phyloP scores from a whole-genome alignment of 1,140 invertebrate genomes.

The Mycetomoellerius zeteki region DNA sequence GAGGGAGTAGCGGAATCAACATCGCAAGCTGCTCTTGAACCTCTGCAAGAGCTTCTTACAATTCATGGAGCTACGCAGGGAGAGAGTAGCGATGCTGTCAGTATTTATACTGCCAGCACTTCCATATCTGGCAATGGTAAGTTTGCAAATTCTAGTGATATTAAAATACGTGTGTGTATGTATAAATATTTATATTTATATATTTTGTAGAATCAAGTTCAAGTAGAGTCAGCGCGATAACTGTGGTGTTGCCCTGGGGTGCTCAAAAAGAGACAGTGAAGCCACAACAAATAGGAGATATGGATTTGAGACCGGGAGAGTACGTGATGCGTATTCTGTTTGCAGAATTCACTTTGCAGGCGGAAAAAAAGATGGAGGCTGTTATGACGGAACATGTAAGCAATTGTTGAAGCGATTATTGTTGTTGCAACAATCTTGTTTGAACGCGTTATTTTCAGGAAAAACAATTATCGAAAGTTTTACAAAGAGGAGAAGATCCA shows the following conservation, averaged over 20 bases:
- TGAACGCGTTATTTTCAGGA: constrained; percentile 88
- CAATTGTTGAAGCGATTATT: constrained; percentile 45
- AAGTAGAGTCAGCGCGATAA: constrained; percentile 84
- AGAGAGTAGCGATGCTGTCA: constrained; percentile 84
- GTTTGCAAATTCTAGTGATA: constrained; percentile 25
- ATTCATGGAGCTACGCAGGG: constrained; percentile 81
- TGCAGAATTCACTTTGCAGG: constrained; percentile 96
- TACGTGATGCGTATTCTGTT: constrained; percentile 98
- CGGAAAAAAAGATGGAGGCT: constrained; percentile 97
- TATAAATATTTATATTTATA: background rate
- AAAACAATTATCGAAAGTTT: constrained; percentile 95
- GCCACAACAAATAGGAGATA: constrained; percentile 88
- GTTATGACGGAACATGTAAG: constrained; percentile 96
- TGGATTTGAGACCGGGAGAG: constrained; percentile 94
- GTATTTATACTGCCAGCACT: constrained; percentile 84
- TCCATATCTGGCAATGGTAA: constrained; percentile 85
- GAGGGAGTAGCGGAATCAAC: constrained; percentile 79
- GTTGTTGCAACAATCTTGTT: background rate
- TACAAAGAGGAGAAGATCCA: constrained; percentile 97
- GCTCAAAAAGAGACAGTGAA: constrained; percentile 91
- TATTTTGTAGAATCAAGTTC: constrained; percentile 82
- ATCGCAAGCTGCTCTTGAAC: constrained; percentile 73
- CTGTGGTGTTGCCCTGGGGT: constrained; percentile 92
- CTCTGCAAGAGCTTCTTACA: constrained; percentile 81
- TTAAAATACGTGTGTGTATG: constrained; percentile 10